Conservation (phyloP, 2,888 invertebrate genomes). For the Lepidochitona cinerea region DNA sequence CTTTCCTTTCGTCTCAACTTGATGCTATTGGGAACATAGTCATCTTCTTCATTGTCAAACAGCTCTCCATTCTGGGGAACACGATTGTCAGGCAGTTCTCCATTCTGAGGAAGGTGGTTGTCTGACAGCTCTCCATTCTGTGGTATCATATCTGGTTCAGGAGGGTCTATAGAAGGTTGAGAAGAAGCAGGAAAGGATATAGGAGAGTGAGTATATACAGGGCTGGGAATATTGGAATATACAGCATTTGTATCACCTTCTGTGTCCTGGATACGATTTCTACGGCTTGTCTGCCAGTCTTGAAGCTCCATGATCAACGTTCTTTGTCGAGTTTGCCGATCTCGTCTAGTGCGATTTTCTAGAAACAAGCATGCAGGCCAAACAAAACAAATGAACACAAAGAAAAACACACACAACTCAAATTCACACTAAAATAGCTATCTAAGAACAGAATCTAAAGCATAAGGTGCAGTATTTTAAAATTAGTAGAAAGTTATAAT, state of each 20-base stretch:
- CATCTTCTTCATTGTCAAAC: background rate
- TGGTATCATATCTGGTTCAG: no score
- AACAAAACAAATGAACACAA: background rate
- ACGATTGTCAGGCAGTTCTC: background rate
- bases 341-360: conserved; percentile 21
- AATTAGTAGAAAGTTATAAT: no score
- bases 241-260: background rate
- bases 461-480: no score
- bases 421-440: no score
- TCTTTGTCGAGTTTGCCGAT: conserved; percentile 52
- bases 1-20: background rate
- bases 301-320: conserved; percentile 53
- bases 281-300: conserved; percentile 22
- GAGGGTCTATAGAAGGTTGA: background rate
- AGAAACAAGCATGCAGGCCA: background rate
- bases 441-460: no score
- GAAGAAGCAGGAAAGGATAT: background rate
- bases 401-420: background rate
- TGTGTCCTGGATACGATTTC: background rate
- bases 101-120: no score
- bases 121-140: background rate
- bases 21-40: background rate
- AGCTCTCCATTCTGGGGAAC: background rate
- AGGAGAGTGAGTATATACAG: no score
- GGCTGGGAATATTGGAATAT: background rate